phyloP scores from a whole-genome alignment of 2,888 invertebrate genomes.

The Rhopalosiphum nymphaeae region DNA sequence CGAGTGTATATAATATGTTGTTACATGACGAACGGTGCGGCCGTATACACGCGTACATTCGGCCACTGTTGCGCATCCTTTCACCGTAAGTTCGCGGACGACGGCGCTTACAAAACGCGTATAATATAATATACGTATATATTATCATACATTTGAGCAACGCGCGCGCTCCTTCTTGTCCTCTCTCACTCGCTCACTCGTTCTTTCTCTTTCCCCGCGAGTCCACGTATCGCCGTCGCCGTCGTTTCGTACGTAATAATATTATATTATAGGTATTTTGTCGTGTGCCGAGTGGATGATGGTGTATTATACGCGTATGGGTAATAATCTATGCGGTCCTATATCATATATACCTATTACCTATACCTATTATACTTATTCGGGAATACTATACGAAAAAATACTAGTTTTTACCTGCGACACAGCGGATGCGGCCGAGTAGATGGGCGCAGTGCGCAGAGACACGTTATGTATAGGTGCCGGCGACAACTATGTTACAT shows the following conservation, averaged over 20 bases:
- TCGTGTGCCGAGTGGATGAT: too few relatives aligned
- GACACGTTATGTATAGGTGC: too few relatives aligned
- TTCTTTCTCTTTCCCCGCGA: neutral
- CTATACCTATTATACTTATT: too few relatives aligned
- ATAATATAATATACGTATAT: neutral
- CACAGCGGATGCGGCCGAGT: too few relatives aligned
- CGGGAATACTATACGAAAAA: too few relatives aligned
- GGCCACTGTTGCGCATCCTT: constrained; percentile 27
- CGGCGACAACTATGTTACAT: too few relatives aligned
- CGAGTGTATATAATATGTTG: neutral
- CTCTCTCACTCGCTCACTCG: neutral
- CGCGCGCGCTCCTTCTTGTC: neutral
- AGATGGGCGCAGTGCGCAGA: too few relatives aligned
- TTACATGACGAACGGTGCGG: neutral
- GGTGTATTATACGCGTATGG: too few relatives aligned
- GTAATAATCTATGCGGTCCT: too few relatives aligned
- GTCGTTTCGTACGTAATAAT: neutral
- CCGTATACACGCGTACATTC: neutral
- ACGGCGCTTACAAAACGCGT: constrained; percentile 24
- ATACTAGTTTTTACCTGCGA: too few relatives aligned
- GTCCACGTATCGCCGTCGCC: neutral
- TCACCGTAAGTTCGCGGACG: neutral
- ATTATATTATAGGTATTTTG: too few relatives aligned
- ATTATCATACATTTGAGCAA: neutral
- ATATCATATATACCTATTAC: too few relatives aligned